phyloP scores from a whole-genome alignment of 2,888 invertebrate genomes.

The Drosophila longiperda region DNA sequence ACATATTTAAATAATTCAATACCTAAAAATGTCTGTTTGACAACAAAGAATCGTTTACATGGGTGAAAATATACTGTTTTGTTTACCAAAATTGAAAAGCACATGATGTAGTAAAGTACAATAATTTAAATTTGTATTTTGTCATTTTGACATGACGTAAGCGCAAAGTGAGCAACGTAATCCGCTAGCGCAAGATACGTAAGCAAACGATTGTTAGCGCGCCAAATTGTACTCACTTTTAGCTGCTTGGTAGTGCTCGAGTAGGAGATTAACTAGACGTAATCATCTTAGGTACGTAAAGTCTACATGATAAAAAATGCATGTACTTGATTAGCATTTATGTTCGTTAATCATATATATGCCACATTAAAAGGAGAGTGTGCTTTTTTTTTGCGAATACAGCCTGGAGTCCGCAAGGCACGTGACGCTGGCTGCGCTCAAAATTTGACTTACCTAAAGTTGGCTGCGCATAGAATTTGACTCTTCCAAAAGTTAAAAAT shows the following conservation, averaged over 20 bases:
- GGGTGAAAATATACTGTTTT: neutral
- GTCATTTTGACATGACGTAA: slow-evolving; percentile 3
- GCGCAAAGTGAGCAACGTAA: slow-evolving; percentile 19
- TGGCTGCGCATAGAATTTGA: neutral
- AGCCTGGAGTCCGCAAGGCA: neutral
- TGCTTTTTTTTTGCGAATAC: neutral
- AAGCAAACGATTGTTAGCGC: slow-evolving; percentile 16
- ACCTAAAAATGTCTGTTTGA: neutral
- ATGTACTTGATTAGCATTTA: neutral
- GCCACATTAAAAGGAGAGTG: neutral
- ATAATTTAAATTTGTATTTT: neutral
- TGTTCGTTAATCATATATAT: neutral
- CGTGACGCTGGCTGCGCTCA: neutral
- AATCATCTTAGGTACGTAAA: neutral
- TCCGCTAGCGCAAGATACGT: neutral
- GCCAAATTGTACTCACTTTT: neutral
- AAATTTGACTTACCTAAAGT: neutral
- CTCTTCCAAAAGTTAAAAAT: slow-evolving; percentile 24
- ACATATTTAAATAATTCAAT: neutral
- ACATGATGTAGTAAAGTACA: neutral
- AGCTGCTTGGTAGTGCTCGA: slow-evolving; percentile 1
- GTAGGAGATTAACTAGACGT: neutral
- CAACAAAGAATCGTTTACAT: neutral
- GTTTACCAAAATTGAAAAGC: neutral
- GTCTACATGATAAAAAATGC: neutral